Base-by-base conservation (phyloP, 2,797 vertebrate genomes). In the Sebastes diaconus region DNA sequence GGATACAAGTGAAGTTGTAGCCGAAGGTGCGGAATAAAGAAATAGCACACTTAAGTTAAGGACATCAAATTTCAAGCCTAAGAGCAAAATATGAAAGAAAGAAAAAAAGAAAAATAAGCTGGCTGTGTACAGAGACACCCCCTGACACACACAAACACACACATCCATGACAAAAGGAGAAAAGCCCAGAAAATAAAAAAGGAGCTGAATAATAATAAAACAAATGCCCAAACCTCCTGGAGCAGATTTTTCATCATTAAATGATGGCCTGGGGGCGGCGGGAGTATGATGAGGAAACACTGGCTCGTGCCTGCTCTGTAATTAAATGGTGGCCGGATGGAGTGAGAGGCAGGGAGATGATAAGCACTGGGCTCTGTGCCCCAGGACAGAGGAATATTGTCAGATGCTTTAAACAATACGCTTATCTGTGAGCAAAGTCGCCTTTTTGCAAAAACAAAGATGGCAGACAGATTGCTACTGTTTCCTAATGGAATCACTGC, bases 231-330 rank as follows among this genome's bases (percentile, higher is more conserved):
- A 73, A 87, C 63, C 77, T 90, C 80, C 87, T 65, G 70, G 42
- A 93, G 87, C 83, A 83, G 65, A 93, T 94, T 93, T 78, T 93
- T 87, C 84, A 94, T 93, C 88, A 95, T 96, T 95, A 94, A 93
- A 90, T 93, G 88, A 88, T 84, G 78, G 90, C 94, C 93, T 77
- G 81, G 90, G 91, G 92, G 87, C 54, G 8, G 72, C 32, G 72
- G 16, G 87, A 82, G 72, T 34, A 58, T 77, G 80, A 83, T 80
- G 90, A 92, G 91, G 86, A 93, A 83, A 84, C 68, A 57, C 79
- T 81, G 88, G 86, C 69, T 61, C 57, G 63, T 80, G 83, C 58
- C 80, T 67, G 65, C 86, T 85, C 77, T 83, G 73, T 94, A 96
- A 96, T 95, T 95, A 96, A 95, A 95, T 81, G 92, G 88, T 88